phyloP scores from a whole-genome alignment of 23 tunicate species.

The Botrylloides violaceus region DNA sequence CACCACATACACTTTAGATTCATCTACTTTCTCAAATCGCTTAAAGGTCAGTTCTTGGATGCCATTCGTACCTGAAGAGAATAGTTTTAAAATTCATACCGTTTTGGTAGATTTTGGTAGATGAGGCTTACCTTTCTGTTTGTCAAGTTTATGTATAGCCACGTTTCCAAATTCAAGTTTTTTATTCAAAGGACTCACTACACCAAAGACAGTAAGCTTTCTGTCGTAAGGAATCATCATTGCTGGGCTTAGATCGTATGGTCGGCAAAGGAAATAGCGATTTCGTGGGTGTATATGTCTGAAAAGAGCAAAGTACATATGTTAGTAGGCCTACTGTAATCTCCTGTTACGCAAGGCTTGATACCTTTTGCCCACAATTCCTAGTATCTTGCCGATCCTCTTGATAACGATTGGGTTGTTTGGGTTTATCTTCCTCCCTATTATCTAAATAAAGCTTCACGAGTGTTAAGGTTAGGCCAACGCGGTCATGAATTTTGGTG shows the following conservation, averaged over 20 bases:
- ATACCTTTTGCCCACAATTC: not conserved
- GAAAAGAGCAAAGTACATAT: too few species aligned
- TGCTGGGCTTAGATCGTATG: not conserved
- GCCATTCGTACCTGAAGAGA: too few species aligned
- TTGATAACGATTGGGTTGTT: not conserved
- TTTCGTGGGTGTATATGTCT: not conserved
- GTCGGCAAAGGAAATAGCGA: not conserved
- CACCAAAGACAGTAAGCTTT: not conserved
- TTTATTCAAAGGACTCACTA: too few species aligned
- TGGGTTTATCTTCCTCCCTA: not conserved
- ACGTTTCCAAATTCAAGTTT: too few species aligned
- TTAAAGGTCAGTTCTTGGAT: not conserved
- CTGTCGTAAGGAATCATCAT: not conserved
- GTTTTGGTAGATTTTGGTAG: too few species aligned
- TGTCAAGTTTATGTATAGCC: too few species aligned
- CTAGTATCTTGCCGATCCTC: not conserved
- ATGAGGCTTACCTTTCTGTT: too few species aligned
- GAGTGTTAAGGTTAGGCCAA: too few species aligned
- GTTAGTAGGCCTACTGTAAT: not conserved
- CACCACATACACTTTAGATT: constrained; percentile 34
- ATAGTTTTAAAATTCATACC: too few species aligned
- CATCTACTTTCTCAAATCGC: not conserved
- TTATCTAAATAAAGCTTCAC: too few species aligned
- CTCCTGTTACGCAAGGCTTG: not conserved
- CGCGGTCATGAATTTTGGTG: too few species aligned